Evolutionary conservation across 1,140 invertebrate genomes (phyloP), one percentile per base, ranked within the genome.

Genomic region (Himalopsyche phryganea): DNA sequence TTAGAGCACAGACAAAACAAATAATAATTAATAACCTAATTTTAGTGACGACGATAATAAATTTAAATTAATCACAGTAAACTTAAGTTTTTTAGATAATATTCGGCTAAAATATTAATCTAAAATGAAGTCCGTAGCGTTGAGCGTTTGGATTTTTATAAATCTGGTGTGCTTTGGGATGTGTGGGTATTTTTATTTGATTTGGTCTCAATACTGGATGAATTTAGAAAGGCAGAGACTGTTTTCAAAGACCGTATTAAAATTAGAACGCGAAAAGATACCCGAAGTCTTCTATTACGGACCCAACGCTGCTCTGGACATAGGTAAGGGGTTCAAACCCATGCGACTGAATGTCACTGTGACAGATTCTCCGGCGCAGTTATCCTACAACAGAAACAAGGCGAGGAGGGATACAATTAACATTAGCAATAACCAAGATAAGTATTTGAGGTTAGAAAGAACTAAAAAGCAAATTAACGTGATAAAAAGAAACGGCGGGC

Each of bases 141-240:
- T 85, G 57, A 81, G 82, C 17, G 83, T 86, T 48, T 86, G 83
- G 83, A 78, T 87, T 59, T 87, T 88, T 65, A 82, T 87, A 53
- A 85, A 86, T 69, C 72, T 87, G 20, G 73, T 85, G 15, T 80
- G 86, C 66, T 82, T 87, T 63, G 85, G 85, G 10, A 85, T 87
- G 80, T 82, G 83, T 60, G 83, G 84, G 28, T 88, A 87, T 68
- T 79, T 86, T 53, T 86, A 86, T 67, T 68, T 87, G 15, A 77
- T 88, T 38, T 87, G 84, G 84, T 83, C 82, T 0, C 81, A 86
- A 63, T 87, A 86, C 62, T 87, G 84, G 84, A 80, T 80, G 69
- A 80, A 80, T 60, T 74, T 81, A 47, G 77, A 79, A 58, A 76
- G 74, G 58, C 74, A 79, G 56, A 71, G 72, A 61, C 66, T 72